Conservation (phyloP, 23 tunicate genomes). For the Styela clava region DNA sequence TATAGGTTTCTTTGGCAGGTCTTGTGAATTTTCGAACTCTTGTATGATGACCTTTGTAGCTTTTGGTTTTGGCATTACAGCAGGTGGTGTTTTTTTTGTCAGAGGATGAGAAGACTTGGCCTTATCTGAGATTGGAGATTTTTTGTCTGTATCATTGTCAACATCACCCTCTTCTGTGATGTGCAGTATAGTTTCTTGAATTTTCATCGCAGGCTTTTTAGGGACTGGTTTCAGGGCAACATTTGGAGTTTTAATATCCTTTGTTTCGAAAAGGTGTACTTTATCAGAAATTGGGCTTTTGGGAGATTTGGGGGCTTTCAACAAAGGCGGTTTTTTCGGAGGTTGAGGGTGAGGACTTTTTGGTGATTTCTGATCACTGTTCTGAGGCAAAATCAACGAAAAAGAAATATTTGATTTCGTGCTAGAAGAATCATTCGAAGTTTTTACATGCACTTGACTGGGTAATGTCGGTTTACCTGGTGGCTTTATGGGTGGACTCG, state of each 20-base stretch:
- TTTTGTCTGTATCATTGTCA: neutral
- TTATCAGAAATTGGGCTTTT: neutral
- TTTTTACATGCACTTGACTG: neutral
- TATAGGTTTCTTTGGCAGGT: neutral
- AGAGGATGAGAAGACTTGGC: neutral
- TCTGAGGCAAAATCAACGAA: neutral
- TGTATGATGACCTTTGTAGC: neutral
- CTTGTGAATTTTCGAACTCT: neutral
- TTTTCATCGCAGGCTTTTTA: neutral
- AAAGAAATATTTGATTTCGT: neutral
- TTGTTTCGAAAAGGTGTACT: neutral
- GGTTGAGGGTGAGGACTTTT: neutral
- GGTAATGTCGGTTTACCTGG: neutral
- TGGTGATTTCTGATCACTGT: neutral
- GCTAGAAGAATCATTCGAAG: neutral
- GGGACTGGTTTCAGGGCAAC: neutral
- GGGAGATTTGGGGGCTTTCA: neutral
- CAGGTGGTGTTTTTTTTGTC: neutral
- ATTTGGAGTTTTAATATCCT: neutral
- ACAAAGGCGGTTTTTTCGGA: neutral
- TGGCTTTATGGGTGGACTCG: neutral
- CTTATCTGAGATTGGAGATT: neutral
- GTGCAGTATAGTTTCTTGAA: neutral
- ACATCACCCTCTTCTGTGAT: neutral
- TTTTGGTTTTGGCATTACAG: neutral